phyloP scores from a whole-genome alignment of 2,113 vertebrate genomes.

The Cairina moschata region DNA sequence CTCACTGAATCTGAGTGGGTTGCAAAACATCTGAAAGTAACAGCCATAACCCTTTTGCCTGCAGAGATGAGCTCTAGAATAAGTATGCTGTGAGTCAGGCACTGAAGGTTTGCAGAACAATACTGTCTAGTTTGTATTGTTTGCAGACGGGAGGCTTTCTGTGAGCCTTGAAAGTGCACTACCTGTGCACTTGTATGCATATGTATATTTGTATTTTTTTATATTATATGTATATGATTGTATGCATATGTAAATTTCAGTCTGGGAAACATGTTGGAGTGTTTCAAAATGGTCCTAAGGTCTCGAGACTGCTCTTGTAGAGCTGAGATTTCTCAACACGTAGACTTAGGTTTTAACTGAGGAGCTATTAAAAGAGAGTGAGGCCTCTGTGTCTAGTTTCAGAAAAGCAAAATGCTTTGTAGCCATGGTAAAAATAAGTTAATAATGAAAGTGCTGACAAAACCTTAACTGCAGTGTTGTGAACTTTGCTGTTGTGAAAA shows the following conservation, averaged over 20 bases:
- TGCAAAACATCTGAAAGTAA: not conserved
- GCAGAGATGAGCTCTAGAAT: not conserved
- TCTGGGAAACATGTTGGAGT: no score
- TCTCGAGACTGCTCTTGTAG: not conserved
- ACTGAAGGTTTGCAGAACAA: not conserved
- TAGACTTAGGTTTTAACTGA: not conserved
- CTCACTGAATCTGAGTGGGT: not conserved
- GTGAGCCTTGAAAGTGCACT: not conserved
- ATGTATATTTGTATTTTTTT: not conserved
- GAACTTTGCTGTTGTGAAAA: conserved; percentile 65
- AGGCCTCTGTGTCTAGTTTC: conserved; percentile 14
- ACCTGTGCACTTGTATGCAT: not conserved
- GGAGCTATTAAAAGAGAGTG: not conserved
- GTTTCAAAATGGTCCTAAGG: not conserved
- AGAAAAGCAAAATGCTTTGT: conserved; percentile 19
- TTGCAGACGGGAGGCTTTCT: not conserved
- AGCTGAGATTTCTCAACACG: not conserved
- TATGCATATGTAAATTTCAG: not conserved
- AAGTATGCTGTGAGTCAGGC: not conserved
- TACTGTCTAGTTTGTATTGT: not conserved
- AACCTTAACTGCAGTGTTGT: conserved; percentile 6
- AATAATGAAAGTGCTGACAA: conserved; percentile 61
- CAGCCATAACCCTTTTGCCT: not conserved
- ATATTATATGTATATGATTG: not conserved
- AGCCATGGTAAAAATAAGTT: conserved; percentile 34